Evolutionary conservation across 2,113 vertebrate species (phyloP).

Genomic region (Mionectes macconnelli): DNA sequence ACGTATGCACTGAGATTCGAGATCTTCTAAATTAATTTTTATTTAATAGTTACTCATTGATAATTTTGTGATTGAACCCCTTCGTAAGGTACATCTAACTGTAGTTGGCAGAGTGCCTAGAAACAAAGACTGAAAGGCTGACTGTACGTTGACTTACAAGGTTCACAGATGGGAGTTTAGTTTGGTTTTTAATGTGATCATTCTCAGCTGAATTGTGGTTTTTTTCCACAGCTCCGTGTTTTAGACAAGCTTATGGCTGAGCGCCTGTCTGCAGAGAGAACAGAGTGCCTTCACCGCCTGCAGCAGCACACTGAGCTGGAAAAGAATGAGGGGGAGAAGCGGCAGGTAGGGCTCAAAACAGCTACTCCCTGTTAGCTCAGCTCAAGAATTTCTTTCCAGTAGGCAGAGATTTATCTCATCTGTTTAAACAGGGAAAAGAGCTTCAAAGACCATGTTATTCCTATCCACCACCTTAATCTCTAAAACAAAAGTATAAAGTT

Average conservation of each 20-base stretch:
- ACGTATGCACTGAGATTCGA: neutral
- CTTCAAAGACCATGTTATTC: neutral
- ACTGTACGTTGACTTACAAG: neutral
- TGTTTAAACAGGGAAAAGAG: neutral
- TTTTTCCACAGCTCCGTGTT: conserved; percentile 79
- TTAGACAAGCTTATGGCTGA: conserved; percentile 92
- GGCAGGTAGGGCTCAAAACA: conserved; percentile 78
- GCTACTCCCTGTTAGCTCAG: neutral
- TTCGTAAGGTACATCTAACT: neutral
- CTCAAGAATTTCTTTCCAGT: neutral
- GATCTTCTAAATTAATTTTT: neutral
- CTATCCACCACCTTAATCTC: neutral
- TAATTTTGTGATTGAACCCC: neutral
- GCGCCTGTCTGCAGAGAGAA: conserved; percentile 88
- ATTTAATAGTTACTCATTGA: neutral
- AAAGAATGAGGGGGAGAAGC: conserved; percentile 81
- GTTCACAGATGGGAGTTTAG: neutral
- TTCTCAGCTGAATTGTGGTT: neutral
- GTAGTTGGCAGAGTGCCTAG: neutral
- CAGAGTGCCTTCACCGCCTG: conserved; percentile 86
- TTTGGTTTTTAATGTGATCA: neutral
- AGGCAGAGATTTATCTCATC: neutral
- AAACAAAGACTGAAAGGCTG: neutral
- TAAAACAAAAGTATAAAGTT: neutral
- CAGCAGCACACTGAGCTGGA: conserved; percentile 81